These are phyloP conservation scores for Phalloptychus januarius DNA, from an alignment of 2,797 vertebrate genomes.

Conservation along the genomic window DNA sequence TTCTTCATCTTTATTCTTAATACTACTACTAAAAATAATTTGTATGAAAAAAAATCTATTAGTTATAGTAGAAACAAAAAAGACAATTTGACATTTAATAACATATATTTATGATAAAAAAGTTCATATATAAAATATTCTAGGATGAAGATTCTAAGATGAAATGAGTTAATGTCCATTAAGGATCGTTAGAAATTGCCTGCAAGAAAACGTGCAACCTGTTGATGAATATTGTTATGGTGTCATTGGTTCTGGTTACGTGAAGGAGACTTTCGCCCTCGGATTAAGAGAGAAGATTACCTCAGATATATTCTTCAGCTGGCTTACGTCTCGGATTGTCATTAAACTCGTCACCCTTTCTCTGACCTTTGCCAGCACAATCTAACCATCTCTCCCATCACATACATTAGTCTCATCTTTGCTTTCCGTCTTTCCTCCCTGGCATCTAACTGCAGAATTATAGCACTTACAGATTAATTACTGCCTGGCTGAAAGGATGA, in stretches of 20 bases:
- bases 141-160: not conserved
- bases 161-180: not conserved
- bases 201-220: not conserved
- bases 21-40: not conserved
- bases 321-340: constrained; percentile 24
- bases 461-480: constrained; percentile 68
- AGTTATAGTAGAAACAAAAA: not conserved
- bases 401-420: constrained; percentile 33
- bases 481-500: constrained; percentile 40
- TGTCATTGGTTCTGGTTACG: not conserved
- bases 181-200: not conserved
- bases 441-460: constrained; percentile 57
- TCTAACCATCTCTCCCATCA: constrained; percentile 32
- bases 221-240: not conserved
- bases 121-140: not conserved
- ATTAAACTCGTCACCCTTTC: constrained; percentile 23
- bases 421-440: constrained; percentile 21
- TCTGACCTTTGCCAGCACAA: constrained; percentile 49
- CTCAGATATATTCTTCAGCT: constrained; percentile 14
- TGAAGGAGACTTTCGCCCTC: not conserved
- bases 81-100: not conserved
- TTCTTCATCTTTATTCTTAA: not conserved
- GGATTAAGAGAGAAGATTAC: constrained; percentile 12
- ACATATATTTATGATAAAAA: not conserved
- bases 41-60: not conserved